Conservation (phyloP, 2,888 invertebrate genomes). For the Mythimna albipuncta region DNA sequence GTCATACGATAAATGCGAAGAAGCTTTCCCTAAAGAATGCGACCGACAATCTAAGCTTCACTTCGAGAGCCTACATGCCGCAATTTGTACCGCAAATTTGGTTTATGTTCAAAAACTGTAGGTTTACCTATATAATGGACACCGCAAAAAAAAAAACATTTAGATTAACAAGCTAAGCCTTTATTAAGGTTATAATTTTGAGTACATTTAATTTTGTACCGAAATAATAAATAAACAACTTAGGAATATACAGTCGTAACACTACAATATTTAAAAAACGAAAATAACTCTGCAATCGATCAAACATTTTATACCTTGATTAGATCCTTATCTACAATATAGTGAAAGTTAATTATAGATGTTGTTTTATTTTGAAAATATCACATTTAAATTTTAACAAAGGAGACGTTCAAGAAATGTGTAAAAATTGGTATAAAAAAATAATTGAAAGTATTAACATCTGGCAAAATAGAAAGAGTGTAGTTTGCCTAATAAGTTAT, state of each 20-base stretch:
- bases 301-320: slow-evolving; percentile 44
- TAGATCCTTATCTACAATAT: slow-evolving; percentile 46
- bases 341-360: slow-evolving; percentile 40
- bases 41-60: no score
- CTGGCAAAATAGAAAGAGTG: neutral
- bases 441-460: no score
- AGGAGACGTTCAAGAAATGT: neutral
- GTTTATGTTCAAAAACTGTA: no score
- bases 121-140: neutral
- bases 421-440: neutral
- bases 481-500: neutral
- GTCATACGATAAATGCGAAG: no score
- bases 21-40: no score
- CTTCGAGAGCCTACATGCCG: no score
- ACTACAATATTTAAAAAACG: slow-evolving; percentile 45
- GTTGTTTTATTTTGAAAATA: slow-evolving; percentile 47
- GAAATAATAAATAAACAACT: slow-evolving; percentile 58
- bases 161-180: slow-evolving; percentile 63
- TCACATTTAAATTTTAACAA: slow-evolving; percentile 45
- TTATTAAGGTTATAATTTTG: slow-evolving; percentile 62
- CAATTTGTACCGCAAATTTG: no score
- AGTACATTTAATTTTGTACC: slow-evolving; percentile 57
- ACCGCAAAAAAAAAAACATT: slow-evolving; percentile 36
- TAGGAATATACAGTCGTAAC: slow-evolving; percentile 44
- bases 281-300: slow-evolving; percentile 43